These are phyloP conservation scores for Benthochromis sp. DNA, from an alignment of 2,113 vertebrate species.

Conservation along the genomic window DNA sequence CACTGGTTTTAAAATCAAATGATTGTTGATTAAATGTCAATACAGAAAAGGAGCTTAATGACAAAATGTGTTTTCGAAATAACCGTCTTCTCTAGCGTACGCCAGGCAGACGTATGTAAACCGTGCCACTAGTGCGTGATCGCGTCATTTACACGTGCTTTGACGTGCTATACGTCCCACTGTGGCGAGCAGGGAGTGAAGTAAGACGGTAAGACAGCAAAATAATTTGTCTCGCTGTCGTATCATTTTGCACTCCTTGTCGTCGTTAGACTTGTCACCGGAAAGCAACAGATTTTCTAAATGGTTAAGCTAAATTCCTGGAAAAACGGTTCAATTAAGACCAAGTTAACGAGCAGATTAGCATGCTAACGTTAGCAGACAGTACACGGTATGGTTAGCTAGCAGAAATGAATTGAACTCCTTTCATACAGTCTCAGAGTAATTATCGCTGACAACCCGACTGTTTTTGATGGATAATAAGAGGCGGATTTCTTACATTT, in stretches of 20 bases:
- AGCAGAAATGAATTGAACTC: background rate
- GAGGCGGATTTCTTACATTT: background rate
- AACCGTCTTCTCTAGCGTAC: background rate
- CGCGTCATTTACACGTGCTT: background rate
- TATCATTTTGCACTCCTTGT: fast-evolving
- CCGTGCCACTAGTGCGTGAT: background rate
- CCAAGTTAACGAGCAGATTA: background rate
- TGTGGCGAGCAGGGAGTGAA: conserved; percentile 10
- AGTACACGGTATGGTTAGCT: background rate
- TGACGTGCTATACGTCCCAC: conserved; percentile 4
- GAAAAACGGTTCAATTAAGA: background rate
- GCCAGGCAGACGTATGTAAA: background rate
- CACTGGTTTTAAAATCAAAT: background rate
- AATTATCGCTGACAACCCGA: fast-evolving
- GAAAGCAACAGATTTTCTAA: background rate
- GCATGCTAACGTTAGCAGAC: conserved; percentile 34
- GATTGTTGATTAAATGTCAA: background rate
- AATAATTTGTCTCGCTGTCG: background rate
- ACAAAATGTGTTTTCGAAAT: background rate
- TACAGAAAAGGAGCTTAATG: background rate
- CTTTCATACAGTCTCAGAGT: background rate
- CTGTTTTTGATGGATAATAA: background rate
- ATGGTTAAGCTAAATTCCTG: background rate
- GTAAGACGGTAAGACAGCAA: conserved; percentile 29
- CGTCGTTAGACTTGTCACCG: fast-evolving